Evolutionary conservation across 2,113 vertebrate genomes (phyloP).

Genomic region (Pollachius pollachius): DNA sequence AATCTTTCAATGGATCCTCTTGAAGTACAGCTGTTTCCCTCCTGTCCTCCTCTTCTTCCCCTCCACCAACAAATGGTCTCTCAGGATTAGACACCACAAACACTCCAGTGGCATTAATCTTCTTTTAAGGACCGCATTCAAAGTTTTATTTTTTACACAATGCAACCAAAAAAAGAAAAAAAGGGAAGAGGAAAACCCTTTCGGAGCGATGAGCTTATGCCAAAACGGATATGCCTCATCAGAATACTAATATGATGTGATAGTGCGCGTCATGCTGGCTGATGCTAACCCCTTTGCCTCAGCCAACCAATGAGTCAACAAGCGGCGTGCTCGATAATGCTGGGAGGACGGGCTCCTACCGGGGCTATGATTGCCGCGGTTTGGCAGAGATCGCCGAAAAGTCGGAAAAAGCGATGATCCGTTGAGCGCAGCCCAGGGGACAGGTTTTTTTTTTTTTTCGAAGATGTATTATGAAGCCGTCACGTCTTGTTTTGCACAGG

Average conservation of each 20-base stretch:
- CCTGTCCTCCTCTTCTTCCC: conserved; percentile 33
- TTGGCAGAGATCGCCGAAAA: conserved; percentile 56
- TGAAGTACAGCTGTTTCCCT: conserved; percentile 58
- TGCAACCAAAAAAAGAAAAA: conserved; percentile 15
- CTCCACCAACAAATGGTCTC: conserved; percentile 48
- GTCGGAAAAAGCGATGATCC: conserved; percentile 52
- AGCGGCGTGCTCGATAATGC: conserved; percentile 38
- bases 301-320: conserved; percentile 40
- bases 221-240: background rate
- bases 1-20: conserved; percentile 52
- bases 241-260: conserved; percentile 15
- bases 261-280: conserved; percentile 13
- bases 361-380: conserved; percentile 46
- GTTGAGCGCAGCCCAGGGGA: conserved; percentile 38
- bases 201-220: conserved; percentile 11
- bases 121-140: conserved; percentile 33
- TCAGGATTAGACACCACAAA: conserved; percentile 54
- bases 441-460: background rate
- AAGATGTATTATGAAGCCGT: conserved; percentile 63
- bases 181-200: conserved; percentile 6
- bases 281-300: background rate
- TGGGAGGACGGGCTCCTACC: conserved; percentile 49
- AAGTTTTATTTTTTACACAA: conserved; percentile 24
- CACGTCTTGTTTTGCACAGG: conserved; percentile 60
- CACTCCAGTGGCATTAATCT: conserved; percentile 54